Evolutionary conservation across 2,113 vertebrate species (phyloP).

Genomic region (Gymnorhina tibicen): DNA sequence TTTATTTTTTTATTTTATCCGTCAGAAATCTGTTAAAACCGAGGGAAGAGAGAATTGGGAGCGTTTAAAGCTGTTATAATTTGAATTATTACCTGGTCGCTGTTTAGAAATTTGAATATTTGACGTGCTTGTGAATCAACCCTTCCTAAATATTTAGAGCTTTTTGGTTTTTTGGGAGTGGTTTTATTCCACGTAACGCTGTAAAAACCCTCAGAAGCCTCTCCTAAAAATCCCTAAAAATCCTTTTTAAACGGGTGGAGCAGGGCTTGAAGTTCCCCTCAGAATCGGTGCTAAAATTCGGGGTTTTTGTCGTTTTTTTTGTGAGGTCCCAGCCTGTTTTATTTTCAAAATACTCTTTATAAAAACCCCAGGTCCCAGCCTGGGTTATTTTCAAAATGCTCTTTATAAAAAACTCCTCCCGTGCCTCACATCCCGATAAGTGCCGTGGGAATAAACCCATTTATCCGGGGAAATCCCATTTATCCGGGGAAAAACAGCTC

Average conservation of each 20-base stretch:
- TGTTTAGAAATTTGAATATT: neutral
- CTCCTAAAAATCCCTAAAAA: neutral
- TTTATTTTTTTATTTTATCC: neutral
- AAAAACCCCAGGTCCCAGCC: no score
- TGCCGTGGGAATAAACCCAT: neutral
- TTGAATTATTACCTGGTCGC: neutral
- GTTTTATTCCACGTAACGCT: neutral
- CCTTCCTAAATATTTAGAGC: neutral
- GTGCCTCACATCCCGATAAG: neutral
- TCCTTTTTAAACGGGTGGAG: neutral
- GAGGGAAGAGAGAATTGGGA: rapidly evolving
- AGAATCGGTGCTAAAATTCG: neutral
- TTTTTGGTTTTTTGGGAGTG: neutral
- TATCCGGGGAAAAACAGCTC: rapidly evolving
- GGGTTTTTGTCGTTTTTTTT: neutral
- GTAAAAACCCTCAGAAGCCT: neutral
- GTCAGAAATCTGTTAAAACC: neutral
- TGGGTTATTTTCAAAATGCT: no score
- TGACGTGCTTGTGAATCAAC: neutral
- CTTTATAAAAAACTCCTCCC: rapidly evolving
- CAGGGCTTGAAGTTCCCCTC: neutral
- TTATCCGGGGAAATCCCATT: neutral
- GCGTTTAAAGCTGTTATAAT: rapidly evolving
- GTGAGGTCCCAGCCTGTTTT: neutral
- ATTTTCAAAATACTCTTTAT: no score